phyloP scores from a whole-genome alignment of 2,113 vertebrate genomes.

The Albula goreensis region DNA sequence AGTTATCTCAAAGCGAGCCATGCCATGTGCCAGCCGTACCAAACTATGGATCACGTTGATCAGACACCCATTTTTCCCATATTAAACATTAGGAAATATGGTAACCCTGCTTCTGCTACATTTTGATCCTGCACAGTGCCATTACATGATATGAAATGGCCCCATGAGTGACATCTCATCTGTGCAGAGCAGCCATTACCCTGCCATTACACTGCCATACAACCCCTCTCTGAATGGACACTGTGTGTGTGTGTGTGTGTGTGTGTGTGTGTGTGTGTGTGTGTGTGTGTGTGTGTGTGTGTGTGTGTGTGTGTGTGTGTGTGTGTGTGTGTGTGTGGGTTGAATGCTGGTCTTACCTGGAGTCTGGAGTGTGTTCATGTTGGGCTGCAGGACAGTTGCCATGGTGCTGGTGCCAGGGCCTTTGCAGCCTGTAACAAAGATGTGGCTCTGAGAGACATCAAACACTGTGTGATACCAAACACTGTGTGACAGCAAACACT shows the following conservation, averaged over 20 bases:
- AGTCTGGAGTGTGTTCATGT: slow-evolving; percentile 58
- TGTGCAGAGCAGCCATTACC: no score
- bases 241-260: background rate
- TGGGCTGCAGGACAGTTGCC: slow-evolving; percentile 62
- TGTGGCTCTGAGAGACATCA: background rate
- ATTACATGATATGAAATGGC: no score
- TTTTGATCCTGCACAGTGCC: no score
- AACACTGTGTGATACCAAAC: no score
- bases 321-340: background rate
- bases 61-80: no score
- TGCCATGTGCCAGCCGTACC: background rate
- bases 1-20: background rate
- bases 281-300: background rate
- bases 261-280: background rate
- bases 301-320: slow-evolving; percentile 4
- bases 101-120: no score
- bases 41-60: no score
- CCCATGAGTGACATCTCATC: no score
- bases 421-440: slow-evolving; percentile 34
- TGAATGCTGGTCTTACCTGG: slow-evolving; percentile 54
- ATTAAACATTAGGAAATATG: no score
- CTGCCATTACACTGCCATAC: no score
- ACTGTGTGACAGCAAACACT: no score
- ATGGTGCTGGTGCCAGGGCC: slow-evolving; percentile 64
- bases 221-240: no score